A percentile compares a stretch with the other conserved stretches of the same genome.
These are phyloP conservation scores for Procapra przewalskii DNA, from an alignment of 2,113 vertebrate genomes.

Conservation along the genomic window DNA sequence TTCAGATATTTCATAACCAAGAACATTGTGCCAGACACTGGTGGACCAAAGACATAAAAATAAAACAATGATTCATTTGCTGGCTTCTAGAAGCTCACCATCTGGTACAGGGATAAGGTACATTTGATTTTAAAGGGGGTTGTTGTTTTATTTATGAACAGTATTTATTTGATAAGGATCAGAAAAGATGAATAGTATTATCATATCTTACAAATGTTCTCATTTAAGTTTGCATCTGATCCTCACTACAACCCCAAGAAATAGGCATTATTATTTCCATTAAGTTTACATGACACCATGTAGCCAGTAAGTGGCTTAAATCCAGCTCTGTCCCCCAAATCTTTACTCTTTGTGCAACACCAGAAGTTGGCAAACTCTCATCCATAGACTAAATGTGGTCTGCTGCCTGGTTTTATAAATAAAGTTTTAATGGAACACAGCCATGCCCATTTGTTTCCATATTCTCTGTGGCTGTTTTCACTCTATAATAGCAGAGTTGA, in stretches of 20 bases:
- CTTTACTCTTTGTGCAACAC: background rate
- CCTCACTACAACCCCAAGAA: background rate
- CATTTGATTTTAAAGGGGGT: background rate
- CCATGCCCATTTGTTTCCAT: background rate
- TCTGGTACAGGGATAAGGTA: background rate
- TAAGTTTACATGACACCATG: background rate
- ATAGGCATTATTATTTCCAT: background rate
- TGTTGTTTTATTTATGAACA: background rate
- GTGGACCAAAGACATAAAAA: background rate
- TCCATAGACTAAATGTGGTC: background rate
- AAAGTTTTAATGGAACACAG: conserved; percentile 19
- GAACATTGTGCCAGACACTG: background rate
- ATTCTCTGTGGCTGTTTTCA: background rate
- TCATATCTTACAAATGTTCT: background rate
- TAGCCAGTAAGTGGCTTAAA: background rate
- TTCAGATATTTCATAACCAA: background rate
- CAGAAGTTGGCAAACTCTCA: background rate
- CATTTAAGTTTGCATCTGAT: background rate
- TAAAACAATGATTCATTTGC: background rate
- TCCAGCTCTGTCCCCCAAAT: background rate
- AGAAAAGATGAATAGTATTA: background rate
- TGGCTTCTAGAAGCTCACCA: background rate
- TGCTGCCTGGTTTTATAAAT: background rate
- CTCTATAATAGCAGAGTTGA: background rate
- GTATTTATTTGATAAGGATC: background rate